Evolutionary conservation across 2,113 vertebrate genomes (phyloP).

Genomic region (Pao palembangensis): DNA sequence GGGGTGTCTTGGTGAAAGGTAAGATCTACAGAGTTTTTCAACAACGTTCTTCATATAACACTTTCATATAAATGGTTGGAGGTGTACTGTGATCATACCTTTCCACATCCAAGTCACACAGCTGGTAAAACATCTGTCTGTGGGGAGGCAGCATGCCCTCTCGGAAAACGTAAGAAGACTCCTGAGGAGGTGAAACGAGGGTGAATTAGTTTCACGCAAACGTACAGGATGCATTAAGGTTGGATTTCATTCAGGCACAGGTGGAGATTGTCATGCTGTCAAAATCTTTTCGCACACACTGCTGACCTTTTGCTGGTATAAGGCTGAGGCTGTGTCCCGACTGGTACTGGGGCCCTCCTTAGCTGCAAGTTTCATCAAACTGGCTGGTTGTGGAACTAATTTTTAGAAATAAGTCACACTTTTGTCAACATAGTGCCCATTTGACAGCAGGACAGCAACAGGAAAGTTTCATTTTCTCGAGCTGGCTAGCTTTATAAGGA

Average conservation of each 20-base stretch:
- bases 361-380: constrained; percentile 79
- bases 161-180: constrained; percentile 86
- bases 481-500: neutral
- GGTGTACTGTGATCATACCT: constrained; percentile 68
- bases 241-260: neutral
- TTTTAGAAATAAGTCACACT: neutral
- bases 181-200: constrained; percentile 66
- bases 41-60: no score
- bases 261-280: neutral
- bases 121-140: constrained; percentile 98
- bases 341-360: constrained; percentile 71
- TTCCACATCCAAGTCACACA: constrained; percentile 90
- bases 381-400: constrained; percentile 80
- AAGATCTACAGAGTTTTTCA: no score
- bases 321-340: constrained; percentile 58
- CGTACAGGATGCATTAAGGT: neutral
- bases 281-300: neutral
- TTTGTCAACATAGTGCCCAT: neutral
- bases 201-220: neutral
- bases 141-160: constrained; percentile 90
- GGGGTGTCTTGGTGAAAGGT: no score
- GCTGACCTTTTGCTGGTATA: constrained; percentile 86
- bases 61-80: neutral
- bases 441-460: neutral
- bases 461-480: neutral